phyloP scores from a whole-genome alignment of 1,140 invertebrate genomes.

The Drosophila ercepeae region DNA sequence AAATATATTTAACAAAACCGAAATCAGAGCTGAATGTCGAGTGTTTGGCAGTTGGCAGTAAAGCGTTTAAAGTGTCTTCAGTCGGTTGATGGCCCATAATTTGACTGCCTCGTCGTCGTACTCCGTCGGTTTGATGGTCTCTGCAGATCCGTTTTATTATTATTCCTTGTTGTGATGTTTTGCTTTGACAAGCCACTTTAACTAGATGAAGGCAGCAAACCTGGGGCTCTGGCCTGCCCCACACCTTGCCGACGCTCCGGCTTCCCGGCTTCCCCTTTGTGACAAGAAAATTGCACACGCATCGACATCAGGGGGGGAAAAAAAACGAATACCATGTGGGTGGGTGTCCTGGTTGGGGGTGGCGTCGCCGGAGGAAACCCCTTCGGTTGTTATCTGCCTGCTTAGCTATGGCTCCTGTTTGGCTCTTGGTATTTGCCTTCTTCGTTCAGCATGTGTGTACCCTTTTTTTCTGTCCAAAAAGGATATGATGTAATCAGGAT shows the following conservation, averaged over 20 bases:
- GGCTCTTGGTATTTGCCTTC: constrained; percentile 66
- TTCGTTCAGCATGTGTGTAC: constrained; percentile 11
- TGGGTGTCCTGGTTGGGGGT: constrained; percentile 2
- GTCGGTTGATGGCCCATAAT: constrained; percentile 17
- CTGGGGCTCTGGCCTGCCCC: neutral
- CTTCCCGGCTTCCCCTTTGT: neutral
- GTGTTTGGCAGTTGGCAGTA: constrained; percentile 17
- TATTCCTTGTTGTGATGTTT: constrained; percentile 68
- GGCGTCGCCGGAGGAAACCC: constrained; percentile 23
- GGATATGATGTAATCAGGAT: neutral
- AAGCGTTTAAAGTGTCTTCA: constrained; percentile 66
- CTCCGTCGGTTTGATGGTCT: constrained; percentile 37
- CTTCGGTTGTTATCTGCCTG: constrained; percentile 68
- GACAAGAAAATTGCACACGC: constrained; percentile 54
- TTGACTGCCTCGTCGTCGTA: constrained; percentile 19
- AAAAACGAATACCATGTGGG: constrained; percentile 4
- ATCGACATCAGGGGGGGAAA: constrained; percentile 43
- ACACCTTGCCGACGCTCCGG: too few relatives aligned
- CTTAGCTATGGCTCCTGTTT: constrained; percentile 59
- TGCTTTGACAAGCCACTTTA: constrained; percentile 77
- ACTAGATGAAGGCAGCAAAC: constrained; percentile 50
- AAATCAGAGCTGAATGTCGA: neutral
- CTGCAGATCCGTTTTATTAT: constrained; percentile 59
- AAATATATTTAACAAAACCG: neutral
- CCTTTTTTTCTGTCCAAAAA: neutral